Evolutionary conservation across 1,140 invertebrate genomes (phyloP).

Genomic region (Schlechtendalia chinensis): DNA sequence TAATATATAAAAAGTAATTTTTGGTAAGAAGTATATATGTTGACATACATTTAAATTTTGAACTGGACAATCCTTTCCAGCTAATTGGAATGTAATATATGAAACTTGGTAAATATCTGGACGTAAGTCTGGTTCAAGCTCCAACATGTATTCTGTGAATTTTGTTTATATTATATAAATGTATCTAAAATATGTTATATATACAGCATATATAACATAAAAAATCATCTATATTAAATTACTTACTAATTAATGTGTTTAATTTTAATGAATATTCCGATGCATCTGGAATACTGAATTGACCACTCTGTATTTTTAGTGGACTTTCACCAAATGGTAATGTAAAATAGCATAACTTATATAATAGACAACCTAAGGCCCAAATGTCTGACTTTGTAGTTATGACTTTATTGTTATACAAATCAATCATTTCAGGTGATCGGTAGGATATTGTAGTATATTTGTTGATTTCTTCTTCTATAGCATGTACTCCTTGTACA

Average conservation of each 20-base stretch:
- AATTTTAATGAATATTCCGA: conserved; percentile 70
- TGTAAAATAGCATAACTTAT: conserved; percentile 88
- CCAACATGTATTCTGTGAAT: conserved; percentile 77
- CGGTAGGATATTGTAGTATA: conserved; percentile 93
- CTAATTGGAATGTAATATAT: conserved; percentile 72
- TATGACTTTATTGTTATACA: conserved; percentile 83
- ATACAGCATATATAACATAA: not conserved
- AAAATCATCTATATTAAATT: not conserved
- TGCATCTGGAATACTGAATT: conserved; percentile 82
- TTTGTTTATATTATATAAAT: conserved; percentile 35
- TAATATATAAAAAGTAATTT: no score
- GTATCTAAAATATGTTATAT: not conserved
- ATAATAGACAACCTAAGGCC: conserved; percentile 87
- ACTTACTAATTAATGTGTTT: conserved; percentile 61
- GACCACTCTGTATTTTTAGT: conserved; percentile 88
- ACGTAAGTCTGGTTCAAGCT: conserved; percentile 75
- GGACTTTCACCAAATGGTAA: conserved; percentile 92
- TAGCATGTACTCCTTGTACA: conserved; percentile 68
- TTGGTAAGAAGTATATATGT: not conserved
- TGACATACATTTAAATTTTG: conserved; percentile 76
- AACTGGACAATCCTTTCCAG: conserved; percentile 74
- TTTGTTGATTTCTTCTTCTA: conserved; percentile 91
- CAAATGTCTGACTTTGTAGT: conserved; percentile 92
- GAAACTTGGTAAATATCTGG: conserved; percentile 90
- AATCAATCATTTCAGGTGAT: conserved; percentile 93